These are phyloP conservation scores for Neogale vison DNA, from an alignment of 2,113 vertebrate genomes.

Conservation along the genomic window DNA sequence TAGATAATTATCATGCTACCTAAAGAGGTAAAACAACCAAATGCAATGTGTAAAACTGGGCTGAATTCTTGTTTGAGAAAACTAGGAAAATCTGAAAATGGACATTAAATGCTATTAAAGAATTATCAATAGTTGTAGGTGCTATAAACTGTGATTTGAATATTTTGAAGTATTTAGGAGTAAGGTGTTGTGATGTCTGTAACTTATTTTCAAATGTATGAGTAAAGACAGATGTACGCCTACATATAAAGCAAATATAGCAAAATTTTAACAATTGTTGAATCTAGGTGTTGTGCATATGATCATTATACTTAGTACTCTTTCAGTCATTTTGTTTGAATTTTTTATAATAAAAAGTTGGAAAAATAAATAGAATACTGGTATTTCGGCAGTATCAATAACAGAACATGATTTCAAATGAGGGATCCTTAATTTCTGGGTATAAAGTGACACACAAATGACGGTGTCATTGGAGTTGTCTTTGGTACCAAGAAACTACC, in stretches of 20 bases:
- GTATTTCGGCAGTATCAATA: background rate
- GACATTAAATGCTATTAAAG: background rate
- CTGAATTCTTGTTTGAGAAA: background rate
- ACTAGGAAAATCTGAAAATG: background rate
- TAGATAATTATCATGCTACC: background rate
- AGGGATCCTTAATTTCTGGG: constrained; percentile 19
- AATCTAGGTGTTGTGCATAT: background rate
- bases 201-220: background rate
- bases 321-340: background rate
- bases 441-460: background rate
- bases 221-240: background rate
- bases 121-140: background rate
- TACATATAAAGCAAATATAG: background rate
- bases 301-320: background rate
- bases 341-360: background rate
- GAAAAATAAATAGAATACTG: constrained; percentile 14
- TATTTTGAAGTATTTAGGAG: background rate
- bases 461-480: background rate
- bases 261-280: background rate
- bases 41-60: background rate
- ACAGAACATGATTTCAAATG: background rate
- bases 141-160: background rate
- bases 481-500: background rate
- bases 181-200: background rate
- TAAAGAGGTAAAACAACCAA: background rate